Evolutionary conservation across 2,797 vertebrate genomes (phyloP), one percentile per base, ranked within the genome.

Genomic region (Lophius americanus): DNA sequence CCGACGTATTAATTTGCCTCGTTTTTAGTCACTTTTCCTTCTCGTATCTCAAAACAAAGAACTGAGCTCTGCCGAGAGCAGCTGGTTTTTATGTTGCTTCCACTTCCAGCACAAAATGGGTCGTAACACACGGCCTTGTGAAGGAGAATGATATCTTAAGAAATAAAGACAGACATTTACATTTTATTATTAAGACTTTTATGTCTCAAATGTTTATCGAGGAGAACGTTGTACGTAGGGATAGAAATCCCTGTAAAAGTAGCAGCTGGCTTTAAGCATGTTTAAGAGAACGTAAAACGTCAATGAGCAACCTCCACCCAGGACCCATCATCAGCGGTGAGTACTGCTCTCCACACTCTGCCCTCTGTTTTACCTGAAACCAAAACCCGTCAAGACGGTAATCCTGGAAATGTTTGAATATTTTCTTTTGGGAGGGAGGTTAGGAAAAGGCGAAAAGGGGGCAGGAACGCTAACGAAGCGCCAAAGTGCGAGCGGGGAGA

Each of bases 401-500:
- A 68, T 68, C 70, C 44, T 58, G 65, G 51, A 65, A 78, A 63
- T 79, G 51, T 75, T 78, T 73, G 23, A 51, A 56, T 55, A 55
- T 79, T 83, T 82, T 50, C 63, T 51, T 82, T 47, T 2, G 23
- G 23, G 23, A 7, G 12, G 43, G 70, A 79, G 82, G 81, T 85
- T 83, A 53, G 56, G 46, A 46, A 51, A 61, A 74, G 71, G 74
- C 63, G 58, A 75, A 38, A 44, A 3, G 49, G 6, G 49, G 60
- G 67, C 48, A 33, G 56, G 60, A 65, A 62, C 9, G 36, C 73
- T 85, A 86, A 89, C 81, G 78, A 81, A 86, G 81, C 73, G 75
- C 79, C 73, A 68, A 56, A 75, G 80, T 71, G 80, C 46, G 51
- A 64, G 68, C 32, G 37, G 51, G 70, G 65, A 72, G 75, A 81